Base-by-base conservation (phyloP, 2,888 invertebrate species). In the Drosophila anomalata region DNA sequence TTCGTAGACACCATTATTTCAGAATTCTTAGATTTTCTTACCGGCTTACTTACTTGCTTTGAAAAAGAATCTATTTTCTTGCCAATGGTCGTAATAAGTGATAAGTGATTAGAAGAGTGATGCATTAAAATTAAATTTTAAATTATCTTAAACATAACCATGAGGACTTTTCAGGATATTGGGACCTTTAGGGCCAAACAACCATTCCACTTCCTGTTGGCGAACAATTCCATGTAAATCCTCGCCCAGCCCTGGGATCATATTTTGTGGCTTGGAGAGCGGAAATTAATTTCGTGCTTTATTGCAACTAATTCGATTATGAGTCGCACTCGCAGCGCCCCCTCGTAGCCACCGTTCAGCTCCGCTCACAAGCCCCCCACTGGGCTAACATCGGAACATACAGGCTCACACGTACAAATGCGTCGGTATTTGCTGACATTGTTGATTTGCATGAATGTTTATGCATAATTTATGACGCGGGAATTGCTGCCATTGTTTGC, bases 231-330 rank as follows among this genome's bases (percentile, higher is more conserved):
- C 36, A n/a, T 22, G 36, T 22, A 14, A 24, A 36, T 22, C 50
- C 22, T 29, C 41, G 17, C 52, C 48, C 36, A 7, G 33, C 54
- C 41, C 41, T 42, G 41, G 20, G 47, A 52, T 66, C 58, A 65
- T 66, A 42, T 71, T 75, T 59, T 75, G 74, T 9, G 71, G 76
- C 60, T 76, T 75, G 76, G 70, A 69, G 70, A 54, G 76, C 86
- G 83, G 75, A 85, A 89, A 89, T 87, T 89, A 87, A 85, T 87
- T 89, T 79, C 68, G 77, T 73, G 79, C 81, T 79, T 87, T 87
- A 83, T 85, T 83, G 77, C 75, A 83, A 78, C 77, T 86, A 82
- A 87, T 88, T 88, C 80, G 75, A 84, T 88, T 86, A 86, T 76
- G 73, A 78, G 59, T 48, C 24, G 66, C 52, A 36, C 36, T 22